phyloP scores from a whole-genome alignment of 2,113 vertebrate genomes.

The Rhynchomys soricoides region DNA sequence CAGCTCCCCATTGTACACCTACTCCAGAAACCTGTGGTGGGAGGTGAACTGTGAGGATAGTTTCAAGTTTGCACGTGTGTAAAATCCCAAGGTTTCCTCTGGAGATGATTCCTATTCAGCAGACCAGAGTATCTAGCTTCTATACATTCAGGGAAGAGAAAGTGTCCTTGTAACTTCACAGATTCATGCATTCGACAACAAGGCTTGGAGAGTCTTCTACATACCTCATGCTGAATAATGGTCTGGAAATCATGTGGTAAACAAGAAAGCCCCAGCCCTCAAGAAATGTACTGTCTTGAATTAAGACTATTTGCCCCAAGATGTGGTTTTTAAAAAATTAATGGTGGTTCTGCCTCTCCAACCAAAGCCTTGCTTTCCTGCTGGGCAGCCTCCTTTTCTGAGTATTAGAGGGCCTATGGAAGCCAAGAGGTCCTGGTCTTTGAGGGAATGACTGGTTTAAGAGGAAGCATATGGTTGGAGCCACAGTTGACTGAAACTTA shows the following conservation, averaged over 20 bases:
- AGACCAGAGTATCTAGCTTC: not conserved
- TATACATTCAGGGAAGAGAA: not conserved
- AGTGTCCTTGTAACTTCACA: not conserved
- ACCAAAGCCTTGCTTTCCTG: not conserved
- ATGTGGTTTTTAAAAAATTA: not conserved
- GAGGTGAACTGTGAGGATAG: not conserved
- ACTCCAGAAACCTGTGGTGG: not conserved
- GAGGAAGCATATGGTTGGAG: conserved; percentile 59
- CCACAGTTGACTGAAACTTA: conserved; percentile 62
- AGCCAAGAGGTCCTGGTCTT: not conserved
- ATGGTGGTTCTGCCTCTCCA: not conserved
- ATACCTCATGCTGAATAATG: not conserved
- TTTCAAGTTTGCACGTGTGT: not conserved
- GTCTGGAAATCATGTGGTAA: not conserved
- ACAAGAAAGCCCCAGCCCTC: not conserved
- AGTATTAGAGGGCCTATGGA: not conserved
- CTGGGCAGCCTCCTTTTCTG: not conserved
- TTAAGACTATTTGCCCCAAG: conserved; percentile 28
- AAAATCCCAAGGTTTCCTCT: not conserved
- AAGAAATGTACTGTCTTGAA: not conserved
- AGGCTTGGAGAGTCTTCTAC: not conserved
- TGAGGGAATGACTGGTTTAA: not conserved
- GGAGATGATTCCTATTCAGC: not conserved
- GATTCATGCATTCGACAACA: not conserved
- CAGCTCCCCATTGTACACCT: not conserved